Evolutionary conservation across 1,140 invertebrate genomes (phyloP).

Genomic region (Periplaneta americana): DNA sequence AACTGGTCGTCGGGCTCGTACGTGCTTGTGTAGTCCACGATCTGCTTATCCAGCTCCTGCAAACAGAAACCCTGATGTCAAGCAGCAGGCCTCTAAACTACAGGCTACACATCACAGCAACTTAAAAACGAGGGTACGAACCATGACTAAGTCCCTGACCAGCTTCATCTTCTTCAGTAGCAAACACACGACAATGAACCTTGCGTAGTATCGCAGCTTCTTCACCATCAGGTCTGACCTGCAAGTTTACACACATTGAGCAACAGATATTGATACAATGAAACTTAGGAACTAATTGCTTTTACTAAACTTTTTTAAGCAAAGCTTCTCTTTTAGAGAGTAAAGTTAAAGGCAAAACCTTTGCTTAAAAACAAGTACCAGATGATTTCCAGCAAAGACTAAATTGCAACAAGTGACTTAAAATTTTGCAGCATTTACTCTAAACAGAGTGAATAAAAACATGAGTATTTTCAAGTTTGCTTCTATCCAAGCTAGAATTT

Average conservation of each 20-base stretch:
- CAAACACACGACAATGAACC: constrained; percentile 95
- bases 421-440: too few relatives aligned
- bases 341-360: too few relatives aligned
- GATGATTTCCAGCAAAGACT: too few relatives aligned
- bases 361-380: too few relatives aligned
- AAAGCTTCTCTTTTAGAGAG: too few relatives aligned
- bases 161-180: constrained; percentile 92
- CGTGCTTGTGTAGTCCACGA: constrained; percentile 89
- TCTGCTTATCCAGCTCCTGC: constrained; percentile 80
- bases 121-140: constrained; percentile 23
- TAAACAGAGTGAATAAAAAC: too few relatives aligned
- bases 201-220: constrained; percentile 92
- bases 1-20: constrained; percentile 96
- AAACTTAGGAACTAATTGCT: too few relatives aligned
- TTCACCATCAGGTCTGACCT: constrained; percentile 95
- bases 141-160: constrained; percentile 83
- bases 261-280: not conserved
- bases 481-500: too few relatives aligned
- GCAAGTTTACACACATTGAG: too few relatives aligned
- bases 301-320: too few relatives aligned
- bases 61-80: constrained; percentile 12
- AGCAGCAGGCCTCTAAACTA: not conserved
- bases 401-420: too few relatives aligned
- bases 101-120: not conserved
- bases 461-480: too few relatives aligned